Conservation (phyloP, 2,797 vertebrate genomes). For the Champsocephalus esox region DNA sequence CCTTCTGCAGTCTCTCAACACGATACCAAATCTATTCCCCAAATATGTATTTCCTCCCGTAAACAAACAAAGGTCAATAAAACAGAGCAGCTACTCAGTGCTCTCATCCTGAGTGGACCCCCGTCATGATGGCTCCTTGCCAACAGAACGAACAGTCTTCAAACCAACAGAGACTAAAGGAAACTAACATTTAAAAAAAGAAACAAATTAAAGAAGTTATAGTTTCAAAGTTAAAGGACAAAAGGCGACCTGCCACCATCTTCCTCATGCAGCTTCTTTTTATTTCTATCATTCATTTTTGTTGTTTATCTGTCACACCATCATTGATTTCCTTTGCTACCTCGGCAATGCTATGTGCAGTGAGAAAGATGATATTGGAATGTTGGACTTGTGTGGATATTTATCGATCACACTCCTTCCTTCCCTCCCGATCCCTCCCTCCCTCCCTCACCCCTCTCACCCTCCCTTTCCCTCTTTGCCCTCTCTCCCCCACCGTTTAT, state of each 20-base stretch:
- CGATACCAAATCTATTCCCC: constrained; percentile 40
- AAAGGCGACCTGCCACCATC: constrained; percentile 19
- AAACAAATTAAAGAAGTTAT: constrained; percentile 19
- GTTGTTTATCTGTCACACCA: constrained; percentile 39
- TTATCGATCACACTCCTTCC: constrained; percentile 45
- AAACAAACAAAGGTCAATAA: constrained; percentile 60
- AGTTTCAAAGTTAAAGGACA: constrained; percentile 30
- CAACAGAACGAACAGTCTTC: constrained; percentile 33
- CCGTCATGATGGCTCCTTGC: constrained; percentile 30
- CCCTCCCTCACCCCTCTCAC: background rate
- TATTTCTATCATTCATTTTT: constrained; percentile 23
- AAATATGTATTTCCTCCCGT: constrained; percentile 51
- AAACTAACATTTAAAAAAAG: constrained; percentile 17
- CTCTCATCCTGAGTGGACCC: constrained; percentile 20
- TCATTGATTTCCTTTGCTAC: constrained; percentile 59
- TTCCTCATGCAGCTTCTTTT: background rate
- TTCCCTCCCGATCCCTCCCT: background rate
- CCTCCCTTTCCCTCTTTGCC: constrained; percentile 35
- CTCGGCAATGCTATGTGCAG: constrained; percentile 38
- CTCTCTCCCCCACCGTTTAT: constrained; percentile 56
- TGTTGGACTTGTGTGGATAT: constrained; percentile 65
- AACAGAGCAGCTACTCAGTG: constrained; percentile 30
- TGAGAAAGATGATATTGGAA: constrained; percentile 65
- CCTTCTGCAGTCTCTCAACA: constrained; percentile 11
- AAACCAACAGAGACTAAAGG: constrained; percentile 19